These are phyloP conservation scores for Dynastes tityus DNA, from an alignment of 2,888 invertebrate species.

Conservation along the genomic window DNA sequence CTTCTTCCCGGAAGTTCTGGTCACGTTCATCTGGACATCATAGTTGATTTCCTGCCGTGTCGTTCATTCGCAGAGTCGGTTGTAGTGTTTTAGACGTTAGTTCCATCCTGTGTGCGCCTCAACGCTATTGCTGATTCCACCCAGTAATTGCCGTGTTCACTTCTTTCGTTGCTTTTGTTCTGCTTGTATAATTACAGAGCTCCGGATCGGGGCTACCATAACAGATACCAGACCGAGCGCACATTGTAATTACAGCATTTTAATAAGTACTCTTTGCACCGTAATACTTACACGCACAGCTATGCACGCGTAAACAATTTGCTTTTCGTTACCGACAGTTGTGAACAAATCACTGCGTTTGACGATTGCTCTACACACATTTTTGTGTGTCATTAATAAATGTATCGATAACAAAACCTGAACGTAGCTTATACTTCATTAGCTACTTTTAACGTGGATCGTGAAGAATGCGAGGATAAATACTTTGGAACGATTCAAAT, in stretches of 20 bases:
- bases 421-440: too few relatives aligned
- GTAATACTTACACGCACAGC: constrained; percentile 34
- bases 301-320: constrained; percentile 44
- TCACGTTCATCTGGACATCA: constrained; percentile 57
- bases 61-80: constrained; percentile 27
- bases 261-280: constrained; percentile 36
- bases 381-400: background rate
- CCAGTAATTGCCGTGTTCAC: constrained; percentile 42
- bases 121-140: constrained; percentile 37
- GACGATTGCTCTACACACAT: background rate
- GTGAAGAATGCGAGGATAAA: too few relatives aligned
- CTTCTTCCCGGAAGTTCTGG: constrained; percentile 58
- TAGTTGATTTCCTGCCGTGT: constrained; percentile 56
- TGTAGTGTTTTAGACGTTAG: constrained; percentile 39
- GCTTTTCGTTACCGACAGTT: constrained; percentile 1
- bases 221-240: constrained; percentile 39
- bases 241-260: constrained; percentile 36
- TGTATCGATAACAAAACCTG: too few relatives aligned
- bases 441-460: too few relatives aligned
- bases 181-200: constrained; percentile 44
- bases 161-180: constrained; percentile 44
- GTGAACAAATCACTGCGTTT: background rate
- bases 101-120: constrained; percentile 45
- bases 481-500: too few relatives aligned
- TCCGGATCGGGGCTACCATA: constrained; percentile 40